Base-by-base conservation (phyloP, 1,140 invertebrate species). In the Macrostomum lignano region DNA sequence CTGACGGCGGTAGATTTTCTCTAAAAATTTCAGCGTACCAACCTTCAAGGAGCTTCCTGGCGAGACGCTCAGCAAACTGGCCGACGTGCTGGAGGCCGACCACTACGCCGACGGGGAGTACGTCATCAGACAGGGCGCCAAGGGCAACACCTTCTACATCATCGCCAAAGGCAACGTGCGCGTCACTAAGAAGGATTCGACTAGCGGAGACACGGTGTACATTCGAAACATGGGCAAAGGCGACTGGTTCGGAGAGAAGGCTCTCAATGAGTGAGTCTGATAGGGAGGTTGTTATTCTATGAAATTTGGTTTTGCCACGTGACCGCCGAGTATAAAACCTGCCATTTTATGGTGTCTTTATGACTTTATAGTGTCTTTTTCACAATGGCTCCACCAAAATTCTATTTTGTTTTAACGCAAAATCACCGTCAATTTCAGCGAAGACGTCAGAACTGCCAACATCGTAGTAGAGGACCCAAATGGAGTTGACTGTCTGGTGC, bases 71-170 rank as follows among this genome's bases (percentile, higher is more conserved):
- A 81, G 79, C 45, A 93, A 94, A 64, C 81, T 98, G 44, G 86
- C 84, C 1, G 88, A 96, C 55, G 76, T 88, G 21, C 60, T 98
- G 42, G 88, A 96, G 62, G 82, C 93, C 51, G 74, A 33, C 23
- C 36, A 21, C 42, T 96, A 93, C 60, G 74, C 73, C 44, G 69
- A 76, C 38, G 86, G 84, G 7, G 82, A 94, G 49, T 93, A 91
- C 54, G 91, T 98, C 46, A 74, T 96, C 40, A 66, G 91, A 31
- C 86, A 98, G 66, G 86, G 86, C n/a, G 84, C 86, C 2, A 65
- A 79, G 31, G 88, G 91, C 38, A 88, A 94, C 48, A 94, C 86
- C 2, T 98, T 98, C 66, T 98, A 88, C 60, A 94, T 98, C 39
- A 94, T 98, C 46, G 86, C 79, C 41, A 81, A 77, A 57, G 88